Conservation (phyloP, 2,888 invertebrate species). For the Oeneis ivallda region DNA sequence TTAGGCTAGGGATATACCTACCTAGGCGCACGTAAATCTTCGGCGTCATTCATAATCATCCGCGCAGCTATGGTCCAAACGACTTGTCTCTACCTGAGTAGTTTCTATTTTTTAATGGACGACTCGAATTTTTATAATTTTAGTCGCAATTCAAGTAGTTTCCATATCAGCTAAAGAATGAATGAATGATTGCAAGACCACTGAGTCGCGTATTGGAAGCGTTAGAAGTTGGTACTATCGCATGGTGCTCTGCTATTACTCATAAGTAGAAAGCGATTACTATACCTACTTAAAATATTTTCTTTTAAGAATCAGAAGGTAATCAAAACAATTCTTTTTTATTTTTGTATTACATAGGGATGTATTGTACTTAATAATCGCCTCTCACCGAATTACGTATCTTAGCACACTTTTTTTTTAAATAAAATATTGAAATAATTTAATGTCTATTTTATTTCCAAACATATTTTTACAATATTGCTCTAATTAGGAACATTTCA, state of each 20-base stretch:
- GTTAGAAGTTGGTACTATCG: conserved; percentile 41
- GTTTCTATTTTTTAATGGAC: no score
- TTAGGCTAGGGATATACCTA: no score
- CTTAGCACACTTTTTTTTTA: conserved; percentile 54
- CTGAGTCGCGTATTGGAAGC: conserved; percentile 6
- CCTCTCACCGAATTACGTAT: conserved; percentile 78
- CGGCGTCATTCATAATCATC: no score
- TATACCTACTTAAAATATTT: conserved; percentile 8
- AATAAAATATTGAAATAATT: conserved; percentile 41
- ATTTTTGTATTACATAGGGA: conserved; percentile 25
- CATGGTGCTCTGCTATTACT: conserved; percentile 37
- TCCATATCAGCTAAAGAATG: neutral
- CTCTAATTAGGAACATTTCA: conserved; percentile 13
- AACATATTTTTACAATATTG: neutral
- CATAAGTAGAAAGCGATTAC: conserved; percentile 21
- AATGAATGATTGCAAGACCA: neutral
- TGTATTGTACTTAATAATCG: conserved; percentile 52
- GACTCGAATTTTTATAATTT: no score
- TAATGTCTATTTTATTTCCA: conserved; percentile 9
- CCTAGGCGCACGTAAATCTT: no score
- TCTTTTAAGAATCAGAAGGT: conserved; percentile 1
- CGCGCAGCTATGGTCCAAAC: no score
- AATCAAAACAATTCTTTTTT: conserved; percentile 22
- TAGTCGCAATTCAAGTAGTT: neutral
- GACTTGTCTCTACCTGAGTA: no score